Evolutionary conservation across 2,113 vertebrate genomes (phyloP).

Genomic region (Trogon melanurus): DNA sequence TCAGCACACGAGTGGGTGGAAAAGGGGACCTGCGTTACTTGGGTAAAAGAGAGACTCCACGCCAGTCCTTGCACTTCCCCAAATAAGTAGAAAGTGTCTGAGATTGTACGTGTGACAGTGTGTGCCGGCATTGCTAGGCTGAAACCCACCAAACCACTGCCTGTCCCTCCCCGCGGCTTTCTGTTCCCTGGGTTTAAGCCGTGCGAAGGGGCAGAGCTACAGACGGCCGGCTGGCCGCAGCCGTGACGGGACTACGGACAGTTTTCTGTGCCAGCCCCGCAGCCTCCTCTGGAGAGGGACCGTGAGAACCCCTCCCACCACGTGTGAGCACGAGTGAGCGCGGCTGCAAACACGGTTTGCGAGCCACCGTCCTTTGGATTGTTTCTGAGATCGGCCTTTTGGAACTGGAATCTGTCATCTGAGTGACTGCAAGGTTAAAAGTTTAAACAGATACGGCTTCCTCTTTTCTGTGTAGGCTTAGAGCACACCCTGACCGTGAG

Average conservation of each 20-base stretch:
- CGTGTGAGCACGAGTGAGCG: neutral
- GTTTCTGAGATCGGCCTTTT: neutral
- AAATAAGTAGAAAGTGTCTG: neutral
- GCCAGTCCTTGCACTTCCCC: neutral
- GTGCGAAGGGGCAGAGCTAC: neutral
- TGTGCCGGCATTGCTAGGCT: neutral
- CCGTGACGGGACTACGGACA: accelerated
- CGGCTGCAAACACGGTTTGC: neutral
- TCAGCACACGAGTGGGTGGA: neutral
- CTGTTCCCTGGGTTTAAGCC: neutral
- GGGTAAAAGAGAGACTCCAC: neutral
- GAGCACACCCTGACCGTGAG: conserved; percentile 38
- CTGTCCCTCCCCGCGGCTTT: neutral
- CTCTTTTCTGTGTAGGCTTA: conserved; percentile 14
- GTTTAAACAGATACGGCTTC: conserved; percentile 46
- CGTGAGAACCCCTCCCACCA: too few relatives aligned
- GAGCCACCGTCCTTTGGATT: neutral
- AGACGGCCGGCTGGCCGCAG: too few relatives aligned
- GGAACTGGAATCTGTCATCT: neutral
- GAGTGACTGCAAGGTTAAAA: conserved; percentile 56
- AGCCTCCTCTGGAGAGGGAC: neutral
- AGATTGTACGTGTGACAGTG: neutral
- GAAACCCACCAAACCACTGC: neutral
- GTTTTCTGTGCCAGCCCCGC: neutral
- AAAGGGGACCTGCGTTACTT: neutral